Evolutionary conservation across 35 echinoderm and acorn worm genomes (phyloP).

Genomic region (Amphiura filiformis): DNA sequence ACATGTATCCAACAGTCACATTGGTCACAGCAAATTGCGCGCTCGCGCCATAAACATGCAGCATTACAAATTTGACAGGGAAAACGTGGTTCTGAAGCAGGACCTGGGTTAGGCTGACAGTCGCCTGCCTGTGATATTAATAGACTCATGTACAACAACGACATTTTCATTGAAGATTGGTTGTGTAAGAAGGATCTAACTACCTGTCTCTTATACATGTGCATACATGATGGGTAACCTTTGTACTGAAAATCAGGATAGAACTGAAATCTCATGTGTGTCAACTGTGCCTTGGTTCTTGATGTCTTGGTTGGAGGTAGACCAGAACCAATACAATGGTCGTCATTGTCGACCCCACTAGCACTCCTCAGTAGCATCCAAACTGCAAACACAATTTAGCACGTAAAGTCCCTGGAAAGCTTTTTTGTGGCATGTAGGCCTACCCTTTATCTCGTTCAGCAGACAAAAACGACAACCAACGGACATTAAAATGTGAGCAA

Average conservation of each 20-base stretch:
- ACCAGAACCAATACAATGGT: too few species aligned
- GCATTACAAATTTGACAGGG: neutral
- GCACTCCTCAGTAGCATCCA: too few species aligned
- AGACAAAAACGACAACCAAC: too few species aligned
- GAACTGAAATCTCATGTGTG: neutral
- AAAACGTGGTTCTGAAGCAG: neutral
- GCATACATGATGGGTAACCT: neutral
- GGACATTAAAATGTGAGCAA: too few species aligned
- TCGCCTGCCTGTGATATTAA: neutral
- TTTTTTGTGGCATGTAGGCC: too few species aligned
- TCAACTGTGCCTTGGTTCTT: neutral
- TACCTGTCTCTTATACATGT: neutral
- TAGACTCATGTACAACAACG: neutral
- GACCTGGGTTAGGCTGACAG: neutral
- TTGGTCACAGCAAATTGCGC: neutral
- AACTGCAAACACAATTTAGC: too few species aligned
- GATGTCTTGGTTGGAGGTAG: neutral
- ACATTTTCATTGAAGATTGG: neutral
- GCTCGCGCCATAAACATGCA: neutral
- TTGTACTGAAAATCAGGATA: neutral
- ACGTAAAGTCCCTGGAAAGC: too few species aligned
- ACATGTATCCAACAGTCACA: neutral
- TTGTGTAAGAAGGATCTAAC: neutral
- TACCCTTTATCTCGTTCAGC: too few species aligned
- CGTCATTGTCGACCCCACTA: too few species aligned